These are phyloP conservation scores for Macquaria ambigua DNA, from an alignment of 2,113 vertebrate genomes.

Conservation along the genomic window DNA sequence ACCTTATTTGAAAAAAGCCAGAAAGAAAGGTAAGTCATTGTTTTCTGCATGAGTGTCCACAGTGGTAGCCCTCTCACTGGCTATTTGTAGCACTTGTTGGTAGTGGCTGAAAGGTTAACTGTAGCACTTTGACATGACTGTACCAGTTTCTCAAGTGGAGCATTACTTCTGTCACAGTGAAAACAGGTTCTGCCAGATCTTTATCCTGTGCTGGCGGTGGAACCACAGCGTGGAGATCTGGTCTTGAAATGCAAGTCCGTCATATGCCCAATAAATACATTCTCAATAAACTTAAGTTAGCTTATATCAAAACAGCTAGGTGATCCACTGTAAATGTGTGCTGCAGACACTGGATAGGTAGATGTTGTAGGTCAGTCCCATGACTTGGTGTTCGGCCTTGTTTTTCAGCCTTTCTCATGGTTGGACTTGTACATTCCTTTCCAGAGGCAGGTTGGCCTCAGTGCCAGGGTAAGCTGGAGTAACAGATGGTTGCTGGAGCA, in stretches of 20 bases:
- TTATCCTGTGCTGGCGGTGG: not conserved
- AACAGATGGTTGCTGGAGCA: conserved; percentile 98
- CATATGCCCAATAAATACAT: not conserved
- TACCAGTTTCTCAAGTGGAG: not conserved
- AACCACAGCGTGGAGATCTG: not conserved
- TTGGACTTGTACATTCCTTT: conserved; percentile 67
- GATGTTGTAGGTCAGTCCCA: not conserved
- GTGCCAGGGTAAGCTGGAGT: conserved; percentile 89
- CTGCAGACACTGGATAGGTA: not conserved
- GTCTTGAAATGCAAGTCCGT: not conserved
- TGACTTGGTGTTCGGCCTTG: conserved; percentile 7
- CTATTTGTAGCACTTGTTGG: too few species aligned
- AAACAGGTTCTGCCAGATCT: conserved; percentile 16
- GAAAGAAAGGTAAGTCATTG: not conserved
- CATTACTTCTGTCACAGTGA: not conserved
- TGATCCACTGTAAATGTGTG: not conserved
- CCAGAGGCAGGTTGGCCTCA: conserved; percentile 69
- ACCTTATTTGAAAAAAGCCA: not conserved
- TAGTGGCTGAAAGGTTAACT: not conserved
- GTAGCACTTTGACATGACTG: not conserved
- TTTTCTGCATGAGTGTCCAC: not conserved
- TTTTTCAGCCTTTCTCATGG: conserved; percentile 26
- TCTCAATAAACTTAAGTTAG: not conserved
- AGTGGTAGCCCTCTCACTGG: not conserved
- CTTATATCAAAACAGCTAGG: not conserved